phyloP scores from a whole-genome alignment of 2,113 vertebrate genomes.

The Myocastor coypus region DNA sequence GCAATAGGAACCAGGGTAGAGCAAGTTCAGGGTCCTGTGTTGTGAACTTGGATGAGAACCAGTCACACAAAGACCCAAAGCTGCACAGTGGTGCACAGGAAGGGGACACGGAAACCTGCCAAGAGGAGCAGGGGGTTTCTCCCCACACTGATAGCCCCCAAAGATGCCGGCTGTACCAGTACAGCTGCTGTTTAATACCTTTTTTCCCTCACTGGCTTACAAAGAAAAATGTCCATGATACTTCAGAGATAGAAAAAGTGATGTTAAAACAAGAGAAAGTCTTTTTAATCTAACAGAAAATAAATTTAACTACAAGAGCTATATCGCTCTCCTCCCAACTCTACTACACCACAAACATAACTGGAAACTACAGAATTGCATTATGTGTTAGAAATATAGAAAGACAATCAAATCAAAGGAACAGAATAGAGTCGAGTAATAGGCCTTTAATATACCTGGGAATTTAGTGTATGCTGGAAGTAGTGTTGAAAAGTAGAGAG shows the following conservation, averaged over 20 bases:
- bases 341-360: not conserved
- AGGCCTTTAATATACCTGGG: not conserved
- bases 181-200: not conserved
- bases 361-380: not conserved
- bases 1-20: not conserved
- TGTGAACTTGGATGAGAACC: rapidly evolving
- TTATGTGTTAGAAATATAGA: not conserved
- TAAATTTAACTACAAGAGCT: conserved; percentile 28
- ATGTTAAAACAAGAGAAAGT: not conserved
- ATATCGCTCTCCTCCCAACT: not conserved
- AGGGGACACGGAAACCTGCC: rapidly evolving
- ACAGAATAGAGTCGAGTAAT: not conserved
- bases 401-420: conserved; percentile 20
- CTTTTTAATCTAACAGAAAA: conserved; percentile 34
- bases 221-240: conserved; percentile 9
- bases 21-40: not conserved
- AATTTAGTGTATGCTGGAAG: not conserved
- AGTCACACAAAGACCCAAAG: rapidly evolving
- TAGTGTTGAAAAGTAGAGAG: not conserved
- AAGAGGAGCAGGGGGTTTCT: not conserved
- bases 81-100: rapidly evolving
- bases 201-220: not conserved
- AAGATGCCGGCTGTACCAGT: not conserved
- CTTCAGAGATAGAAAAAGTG: conserved; percentile 36
- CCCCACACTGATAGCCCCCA: not conserved